These are phyloP conservation scores for Melanargia galathea DNA, from an alignment of 2,888 invertebrate genomes.

Conservation along the genomic window DNA sequence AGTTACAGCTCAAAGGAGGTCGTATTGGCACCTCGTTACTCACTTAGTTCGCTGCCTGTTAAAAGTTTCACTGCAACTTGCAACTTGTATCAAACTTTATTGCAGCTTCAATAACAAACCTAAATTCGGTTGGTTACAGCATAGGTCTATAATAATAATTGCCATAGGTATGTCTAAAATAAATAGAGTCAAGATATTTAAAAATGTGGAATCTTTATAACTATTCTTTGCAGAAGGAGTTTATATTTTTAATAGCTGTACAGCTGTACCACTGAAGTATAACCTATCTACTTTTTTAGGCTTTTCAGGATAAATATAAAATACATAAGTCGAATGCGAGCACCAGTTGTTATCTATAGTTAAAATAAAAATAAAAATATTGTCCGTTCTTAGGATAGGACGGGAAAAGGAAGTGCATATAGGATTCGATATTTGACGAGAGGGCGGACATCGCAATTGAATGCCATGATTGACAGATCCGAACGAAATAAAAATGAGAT, in stretches of 20 bases:
- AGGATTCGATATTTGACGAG: constrained; percentile 48
- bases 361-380: constrained; percentile 17
- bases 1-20: constrained; percentile 78
- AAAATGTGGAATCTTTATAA: no score
- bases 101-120: neutral
- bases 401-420: constrained; percentile 44
- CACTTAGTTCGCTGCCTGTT: constrained; percentile 12
- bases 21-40: constrained; percentile 43
- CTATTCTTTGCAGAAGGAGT: no score
- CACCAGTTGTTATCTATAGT: neutral
- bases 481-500: constrained; percentile 36
- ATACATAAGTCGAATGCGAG: no score
- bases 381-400: constrained; percentile 30
- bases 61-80: constrained; percentile 19
- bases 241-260: no score
- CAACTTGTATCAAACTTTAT: constrained; percentile 9
- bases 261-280: no score
- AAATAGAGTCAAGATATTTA: no score
- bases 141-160: no score
- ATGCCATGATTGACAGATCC: constrained; percentile 69
- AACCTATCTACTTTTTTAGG: no score
- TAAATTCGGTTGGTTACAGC: no score
- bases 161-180: no score
- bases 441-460: constrained; percentile 65
- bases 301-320: no score